A percentile compares a stretch with the other conserved stretches of the same genome.
These are phyloP conservation scores for Hipparchia semele DNA, from an alignment of 2,888 invertebrate genomes.

Conservation along the genomic window DNA sequence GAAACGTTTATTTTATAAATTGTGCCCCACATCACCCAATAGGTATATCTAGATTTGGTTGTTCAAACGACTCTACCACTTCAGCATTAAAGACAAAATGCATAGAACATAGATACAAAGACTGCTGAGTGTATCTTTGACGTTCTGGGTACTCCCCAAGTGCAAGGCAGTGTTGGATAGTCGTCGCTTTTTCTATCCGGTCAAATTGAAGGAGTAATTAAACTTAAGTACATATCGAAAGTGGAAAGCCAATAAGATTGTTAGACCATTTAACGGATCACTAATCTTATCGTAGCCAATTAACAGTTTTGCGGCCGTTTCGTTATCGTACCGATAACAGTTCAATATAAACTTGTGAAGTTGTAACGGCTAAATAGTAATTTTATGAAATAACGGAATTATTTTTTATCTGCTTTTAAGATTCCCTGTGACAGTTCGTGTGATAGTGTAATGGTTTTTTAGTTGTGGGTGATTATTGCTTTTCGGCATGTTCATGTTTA, in stretches of 20 bases:
- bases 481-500: background rate
- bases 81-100: no score
- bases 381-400: slow-evolving; percentile 14
- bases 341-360: slow-evolving; percentile 1
- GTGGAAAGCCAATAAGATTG: slow-evolving; percentile 15
- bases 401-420: slow-evolving; percentile 14
- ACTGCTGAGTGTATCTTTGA: no score
- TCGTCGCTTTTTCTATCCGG: no score
- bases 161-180: no score
- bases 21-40: no score
- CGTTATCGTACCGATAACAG: slow-evolving; percentile 34
- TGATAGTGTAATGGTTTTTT: slow-evolving; percentile 17
- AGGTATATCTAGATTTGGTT: no score
- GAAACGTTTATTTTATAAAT: no score
- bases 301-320: slow-evolving; percentile 45
- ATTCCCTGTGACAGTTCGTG: slow-evolving; percentile 8
- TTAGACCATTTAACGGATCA: slow-evolving; percentile 47
- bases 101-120: no score
- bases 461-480: background rate
- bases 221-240: background rate
- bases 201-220: background rate
- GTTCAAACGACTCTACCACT: no score
- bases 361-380: slow-evolving; percentile 10
- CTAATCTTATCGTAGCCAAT: slow-evolving; percentile 57
- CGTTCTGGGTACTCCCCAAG: no score